Evolutionary conservation across 2,113 vertebrate species (phyloP), one percentile per base, ranked within the genome.

Genomic region (Rhizomys pruinosus): DNA sequence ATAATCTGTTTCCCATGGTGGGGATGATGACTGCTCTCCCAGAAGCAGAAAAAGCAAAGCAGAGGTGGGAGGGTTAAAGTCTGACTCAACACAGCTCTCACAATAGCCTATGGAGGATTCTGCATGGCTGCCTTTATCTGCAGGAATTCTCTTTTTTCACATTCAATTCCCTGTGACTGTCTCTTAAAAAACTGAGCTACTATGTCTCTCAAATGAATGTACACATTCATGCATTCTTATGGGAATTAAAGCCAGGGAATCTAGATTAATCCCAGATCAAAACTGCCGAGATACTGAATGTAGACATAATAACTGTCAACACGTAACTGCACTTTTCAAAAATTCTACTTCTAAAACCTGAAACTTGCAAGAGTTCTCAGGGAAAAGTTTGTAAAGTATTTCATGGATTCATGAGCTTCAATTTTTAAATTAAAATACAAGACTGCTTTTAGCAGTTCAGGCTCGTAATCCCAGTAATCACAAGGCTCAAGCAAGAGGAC

Each of bases 191-290:
- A 90, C 79, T 77, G 78, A 91, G 87, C 3, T 4, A 80, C 86
- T 66, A 17, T 79, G 84, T 44, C 92, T 44, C 86, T 88, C 94
- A 95, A 89, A 92, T 95, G 87, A 96, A 94, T 88, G 55, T 95
- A 89, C 89, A 13, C 84, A 84, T 87, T 94, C 5, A 91, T 87
- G 78, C 85, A 9, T 89, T 93, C 85, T 96, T 90, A 12, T 7
- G 95, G 93, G 79, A 97, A 97, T 95, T 95, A 89, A 77, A 61
- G 89, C 44, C 91, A 96, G 76, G 64, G 96, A 97, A 93, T 87
- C 39, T 90, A 69, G 81, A 27, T 79, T 96, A 96, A 74, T 96
- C 84, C 84, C 44, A 73, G 55, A 78, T 91, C 78, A 97, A 96
- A 96, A 95, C 84, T 87, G 91, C 57, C 94, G 87, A 47, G 42